These are phyloP conservation scores for Nasonovia ribisnigri DNA, from an alignment of 2,888 invertebrate species.

Conservation along the genomic window DNA sequence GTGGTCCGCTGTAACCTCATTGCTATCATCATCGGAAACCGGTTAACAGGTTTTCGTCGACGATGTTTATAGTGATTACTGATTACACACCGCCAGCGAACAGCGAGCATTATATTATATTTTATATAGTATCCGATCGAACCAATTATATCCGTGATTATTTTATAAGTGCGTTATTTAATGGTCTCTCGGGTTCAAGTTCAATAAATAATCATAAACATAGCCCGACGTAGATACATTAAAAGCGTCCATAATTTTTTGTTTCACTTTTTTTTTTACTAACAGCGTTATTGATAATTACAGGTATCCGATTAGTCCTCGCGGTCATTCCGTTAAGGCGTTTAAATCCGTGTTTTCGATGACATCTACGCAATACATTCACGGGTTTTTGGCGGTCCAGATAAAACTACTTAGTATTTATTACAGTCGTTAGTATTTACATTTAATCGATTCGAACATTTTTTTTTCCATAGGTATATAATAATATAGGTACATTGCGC, in stretches of 20 bases:
- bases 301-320: conserved; percentile 31
- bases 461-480: background rate
- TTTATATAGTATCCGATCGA: conserved; percentile 32
- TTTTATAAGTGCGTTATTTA: conserved; percentile 45
- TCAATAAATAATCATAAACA: conserved; percentile 52
- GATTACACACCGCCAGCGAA: conserved; percentile 37
- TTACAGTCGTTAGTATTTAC: background rate
- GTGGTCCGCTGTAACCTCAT: conserved; percentile 34
- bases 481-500: too few species aligned
- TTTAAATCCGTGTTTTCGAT: background rate
- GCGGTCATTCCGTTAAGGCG: conserved; percentile 1
- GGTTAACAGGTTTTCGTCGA: conserved; percentile 47
- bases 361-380: background rate
- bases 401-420: background rate
- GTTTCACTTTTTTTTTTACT: conserved; percentile 25
- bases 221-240: background rate
- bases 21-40: conserved; percentile 57
- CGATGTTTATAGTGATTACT: conserved; percentile 54
- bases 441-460: background rate
- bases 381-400: background rate
- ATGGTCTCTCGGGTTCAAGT: conserved; percentile 41
- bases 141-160: conserved; percentile 60
- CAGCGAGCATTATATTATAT: background rate
- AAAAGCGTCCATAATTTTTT: background rate
- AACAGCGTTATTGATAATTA: conserved; percentile 44